Conservation (phyloP, 2,113 vertebrate species). For the Pungitius pungitius region DNA sequence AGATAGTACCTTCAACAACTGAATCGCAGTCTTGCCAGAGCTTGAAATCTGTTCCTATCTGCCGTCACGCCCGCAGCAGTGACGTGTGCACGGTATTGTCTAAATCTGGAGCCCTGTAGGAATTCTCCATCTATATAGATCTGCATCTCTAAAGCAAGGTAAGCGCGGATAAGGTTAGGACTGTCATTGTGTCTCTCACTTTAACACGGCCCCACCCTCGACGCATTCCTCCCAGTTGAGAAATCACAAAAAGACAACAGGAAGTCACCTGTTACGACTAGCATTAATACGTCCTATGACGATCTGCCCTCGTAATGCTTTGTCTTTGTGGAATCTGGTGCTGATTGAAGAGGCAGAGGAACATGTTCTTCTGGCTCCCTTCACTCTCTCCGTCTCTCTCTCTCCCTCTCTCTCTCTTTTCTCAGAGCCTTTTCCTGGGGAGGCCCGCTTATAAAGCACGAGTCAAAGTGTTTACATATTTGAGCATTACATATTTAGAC, state of each 20-base stretch:
- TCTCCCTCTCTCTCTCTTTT: slow-evolving; percentile 14
- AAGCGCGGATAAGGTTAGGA: slow-evolving; percentile 53
- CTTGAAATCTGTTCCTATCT: slow-evolving; percentile 31
- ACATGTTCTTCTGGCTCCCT: slow-evolving; percentile 35
- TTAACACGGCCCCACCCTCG: slow-evolving; percentile 42
- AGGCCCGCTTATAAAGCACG: slow-evolving; percentile 39
- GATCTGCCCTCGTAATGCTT: slow-evolving; percentile 29
- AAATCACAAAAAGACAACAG: slow-evolving; percentile 58
- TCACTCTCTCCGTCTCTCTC: slow-evolving; percentile 8
- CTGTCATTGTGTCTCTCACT: slow-evolving; percentile 47
- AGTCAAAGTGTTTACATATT: slow-evolving; percentile 71
- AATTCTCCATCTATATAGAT: slow-evolving; percentile 57
- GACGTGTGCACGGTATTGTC: slow-evolving; percentile 40
- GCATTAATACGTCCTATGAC: slow-evolving; percentile 24
- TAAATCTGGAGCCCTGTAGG: slow-evolving; percentile 42
- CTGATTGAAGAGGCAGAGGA: slow-evolving; percentile 30
- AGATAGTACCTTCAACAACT: not conserved
- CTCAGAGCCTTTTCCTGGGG: slow-evolving; percentile 44
- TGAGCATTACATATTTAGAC: slow-evolving; percentile 53
- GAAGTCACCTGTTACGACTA: slow-evolving; percentile 50
- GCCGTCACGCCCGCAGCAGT: slow-evolving; percentile 23
- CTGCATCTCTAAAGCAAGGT: slow-evolving; percentile 53
- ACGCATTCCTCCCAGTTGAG: slow-evolving; percentile 54
- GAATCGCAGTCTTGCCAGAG: slow-evolving; percentile 20
- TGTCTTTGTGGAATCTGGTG: slow-evolving; percentile 23